phyloP scores from a whole-genome alignment of 2,888 invertebrate genomes.

The Acrocera orbiculus region DNA sequence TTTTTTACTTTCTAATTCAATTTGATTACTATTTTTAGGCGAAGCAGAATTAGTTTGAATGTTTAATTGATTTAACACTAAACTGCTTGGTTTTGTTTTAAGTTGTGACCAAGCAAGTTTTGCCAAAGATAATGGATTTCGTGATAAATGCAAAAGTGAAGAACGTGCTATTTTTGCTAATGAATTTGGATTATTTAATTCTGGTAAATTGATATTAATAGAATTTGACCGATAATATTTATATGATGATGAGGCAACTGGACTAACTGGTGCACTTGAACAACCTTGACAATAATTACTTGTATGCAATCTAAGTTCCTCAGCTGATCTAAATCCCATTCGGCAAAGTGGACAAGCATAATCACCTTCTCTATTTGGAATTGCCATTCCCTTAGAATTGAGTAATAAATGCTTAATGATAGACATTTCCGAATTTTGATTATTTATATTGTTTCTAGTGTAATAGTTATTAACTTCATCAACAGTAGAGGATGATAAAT shows the following conservation, averaged over 20 bases:
- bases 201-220: constrained; percentile 38
- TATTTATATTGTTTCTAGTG: no score
- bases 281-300: constrained; percentile 61
- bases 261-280: constrained; percentile 28
- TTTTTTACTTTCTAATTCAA: background rate
- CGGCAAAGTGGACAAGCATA: constrained; percentile 61
- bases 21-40: background rate
- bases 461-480: no score
- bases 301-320: constrained; percentile 64
- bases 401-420: constrained; percentile 62
- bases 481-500: no score
- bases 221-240: constrained; percentile 41
- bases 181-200: constrained; percentile 32
- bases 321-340: constrained; percentile 60
- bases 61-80: constrained; percentile 32
- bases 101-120: constrained; percentile 30
- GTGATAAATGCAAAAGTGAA: constrained; percentile 27
- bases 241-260: constrained; percentile 28
- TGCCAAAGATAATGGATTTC: constrained; percentile 21
- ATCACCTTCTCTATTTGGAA: constrained; percentile 38
- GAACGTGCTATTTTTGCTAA: constrained; percentile 26
- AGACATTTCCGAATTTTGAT: constrained; percentile 45
- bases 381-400: constrained; percentile 39
- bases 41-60: constrained; percentile 18
- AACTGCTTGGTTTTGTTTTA: constrained; percentile 38